These are phyloP conservation scores for Seriola rivoliana DNA, from an alignment of 2,113 vertebrate genomes.

Conservation along the genomic window DNA sequence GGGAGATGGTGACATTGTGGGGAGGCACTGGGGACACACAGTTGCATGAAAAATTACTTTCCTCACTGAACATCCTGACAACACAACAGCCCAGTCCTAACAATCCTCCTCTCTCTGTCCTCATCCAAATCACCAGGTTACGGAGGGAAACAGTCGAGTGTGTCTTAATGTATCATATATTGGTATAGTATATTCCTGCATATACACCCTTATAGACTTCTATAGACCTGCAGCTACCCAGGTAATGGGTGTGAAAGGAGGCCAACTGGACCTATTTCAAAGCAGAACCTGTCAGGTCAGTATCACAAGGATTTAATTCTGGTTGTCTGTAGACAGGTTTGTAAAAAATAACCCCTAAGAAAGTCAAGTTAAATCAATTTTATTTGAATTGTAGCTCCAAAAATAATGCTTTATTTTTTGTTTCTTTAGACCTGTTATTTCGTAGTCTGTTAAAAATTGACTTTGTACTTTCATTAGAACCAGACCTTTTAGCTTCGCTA, in stretches of 20 bases:
- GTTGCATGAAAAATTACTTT: conserved; percentile 9
- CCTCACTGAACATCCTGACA: conserved; percentile 24
- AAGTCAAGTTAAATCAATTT: neutral
- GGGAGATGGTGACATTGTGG: conserved; percentile 2
- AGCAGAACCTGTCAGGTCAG: neutral
- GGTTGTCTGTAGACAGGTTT: neutral
- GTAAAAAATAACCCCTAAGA: neutral
- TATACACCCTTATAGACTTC: neutral
- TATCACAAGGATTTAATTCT: neutral
- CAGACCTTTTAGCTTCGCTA: too few relatives aligned
- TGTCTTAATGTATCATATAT: neutral
- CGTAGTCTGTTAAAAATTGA: neutral
- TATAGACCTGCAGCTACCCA: neutral
- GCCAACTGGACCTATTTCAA: neutral
- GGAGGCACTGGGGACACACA: neutral
- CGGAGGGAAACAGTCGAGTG: neutral
- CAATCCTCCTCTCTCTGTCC: neutral
- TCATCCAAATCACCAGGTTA: neutral
- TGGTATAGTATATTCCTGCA: neutral
- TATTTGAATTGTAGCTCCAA: neutral
- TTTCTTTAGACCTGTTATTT: neutral
- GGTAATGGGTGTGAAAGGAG: neutral
- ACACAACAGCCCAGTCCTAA: neutral
- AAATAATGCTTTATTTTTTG: neutral
- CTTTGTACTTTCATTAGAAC: neutral